Base-by-base conservation (phyloP, 35 echinoderm and acorn worm genomes). In the Apostichopus californicus region DNA sequence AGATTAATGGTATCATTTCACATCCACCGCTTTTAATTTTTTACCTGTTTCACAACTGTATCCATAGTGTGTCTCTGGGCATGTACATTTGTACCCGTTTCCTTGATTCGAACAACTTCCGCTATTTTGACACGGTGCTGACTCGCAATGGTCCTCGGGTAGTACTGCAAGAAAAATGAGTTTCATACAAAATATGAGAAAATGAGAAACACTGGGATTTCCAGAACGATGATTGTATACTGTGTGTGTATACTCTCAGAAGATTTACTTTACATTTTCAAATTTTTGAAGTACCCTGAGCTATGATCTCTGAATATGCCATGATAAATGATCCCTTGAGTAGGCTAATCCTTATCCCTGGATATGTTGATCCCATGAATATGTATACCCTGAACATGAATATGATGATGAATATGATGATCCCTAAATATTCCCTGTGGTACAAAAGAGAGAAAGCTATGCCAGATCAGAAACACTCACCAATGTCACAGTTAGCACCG, bases 401-500 rank as follows among this genome's bases (percentile, higher is more conserved):
- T 6, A 72, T 72, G 68, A 72, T 72, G 68, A 72, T 72, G 68
- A 72, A 72, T 72, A 72, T 72, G 68, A 72, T 6, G 68, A 6
- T 72, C 68, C 68, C 3, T 72, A 72, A 72, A 72, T 72, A 72
- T 72, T 72, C 68, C 68, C 68, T 72, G 68, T 72, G 68, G 2
- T 72, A 72, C 3, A 46, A 46, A 46, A 46, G 3, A 3, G 78
- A 22, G 21, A 80, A 26, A 17, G 78, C 78, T 12, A 80, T 54
- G 21, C 46, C 54, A 59, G 9, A 22, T 56, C n/a, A 78, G 23
- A 55, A 55, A 60, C 12, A 81, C 86, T 89, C 87, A 95, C 94
- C 59, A 34, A 79, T 90, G 55, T 93, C 92, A 91, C 94, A 95
- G 63, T 93, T 24, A 3, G 28, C 2, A 5, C 92, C 94, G 14